phyloP scores from a whole-genome alignment of 1,140 invertebrate genomes.

The Sitobion miscanthi region DNA sequence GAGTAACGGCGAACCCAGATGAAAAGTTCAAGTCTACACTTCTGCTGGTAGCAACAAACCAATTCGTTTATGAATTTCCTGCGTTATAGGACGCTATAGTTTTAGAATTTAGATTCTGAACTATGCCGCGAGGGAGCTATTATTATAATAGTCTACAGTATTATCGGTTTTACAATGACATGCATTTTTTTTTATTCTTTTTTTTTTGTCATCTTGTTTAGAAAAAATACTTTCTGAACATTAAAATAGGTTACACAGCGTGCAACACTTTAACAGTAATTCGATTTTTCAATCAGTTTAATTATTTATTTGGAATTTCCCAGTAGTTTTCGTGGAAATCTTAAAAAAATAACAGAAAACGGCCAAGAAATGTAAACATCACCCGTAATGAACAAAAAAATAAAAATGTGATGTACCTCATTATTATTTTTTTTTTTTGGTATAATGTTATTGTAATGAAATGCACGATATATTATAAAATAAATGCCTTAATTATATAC shows the following conservation, averaged over 20 bases:
- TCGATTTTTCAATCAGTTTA: neutral
- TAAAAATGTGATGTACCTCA: neutral
- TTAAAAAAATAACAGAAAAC: neutral
- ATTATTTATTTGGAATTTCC: neutral
- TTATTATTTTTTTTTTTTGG: neutral
- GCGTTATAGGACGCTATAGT: neutral
- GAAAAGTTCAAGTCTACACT: constrained; percentile 32
- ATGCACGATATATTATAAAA: neutral
- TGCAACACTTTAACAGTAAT: neutral
- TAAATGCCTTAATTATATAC: neutral
- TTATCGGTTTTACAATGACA: neutral
- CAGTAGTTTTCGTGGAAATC: neutral
- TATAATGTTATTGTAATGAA: neutral
- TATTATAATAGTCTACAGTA: neutral
- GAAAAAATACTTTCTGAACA: neutral
- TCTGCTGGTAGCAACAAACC: constrained; percentile 26
- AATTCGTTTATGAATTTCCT: neutral
- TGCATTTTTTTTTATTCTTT: neutral
- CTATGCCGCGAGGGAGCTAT: neutral
- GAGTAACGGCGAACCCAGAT: neutral
- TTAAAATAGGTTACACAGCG: neutral
- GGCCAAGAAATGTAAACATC: neutral
- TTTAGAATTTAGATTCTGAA: constrained; percentile 3
- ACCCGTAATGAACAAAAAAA: neutral
- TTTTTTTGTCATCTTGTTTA: neutral